phyloP scores from a whole-genome alignment of 1,140 invertebrate genomes.

The Limonius californicus region DNA sequence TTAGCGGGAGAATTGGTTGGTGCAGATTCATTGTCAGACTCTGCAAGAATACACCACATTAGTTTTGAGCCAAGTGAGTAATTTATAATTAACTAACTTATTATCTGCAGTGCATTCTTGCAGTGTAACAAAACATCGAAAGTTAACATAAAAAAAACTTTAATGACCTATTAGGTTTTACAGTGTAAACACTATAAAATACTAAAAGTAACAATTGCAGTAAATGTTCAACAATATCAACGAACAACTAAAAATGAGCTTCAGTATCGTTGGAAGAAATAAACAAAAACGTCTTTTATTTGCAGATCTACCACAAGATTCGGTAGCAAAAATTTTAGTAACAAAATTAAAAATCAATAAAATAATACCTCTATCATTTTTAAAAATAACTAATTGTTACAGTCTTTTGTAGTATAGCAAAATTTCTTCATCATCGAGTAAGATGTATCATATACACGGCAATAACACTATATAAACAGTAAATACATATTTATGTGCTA shows the following conservation, averaged over 20 bases:
- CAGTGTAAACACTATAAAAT: constrained; percentile 8
- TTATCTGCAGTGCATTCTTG: constrained; percentile 40
- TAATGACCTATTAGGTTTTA: constrained; percentile 23
- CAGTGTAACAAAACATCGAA: constrained; percentile 21
- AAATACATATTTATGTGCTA: constrained; percentile 1
- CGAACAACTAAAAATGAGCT: neutral
- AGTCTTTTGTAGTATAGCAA: constrained; percentile 10
- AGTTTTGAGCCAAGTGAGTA: no score
- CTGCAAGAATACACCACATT: constrained; percentile 62
- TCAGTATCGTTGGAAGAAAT: neutral
- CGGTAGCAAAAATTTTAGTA: no score
- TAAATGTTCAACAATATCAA: neutral
- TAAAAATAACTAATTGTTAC: neutral
- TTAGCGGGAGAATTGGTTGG: constrained; percentile 58
- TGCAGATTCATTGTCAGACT: constrained; percentile 65
- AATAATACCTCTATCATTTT: neutral
- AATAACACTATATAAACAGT: constrained; percentile 5
- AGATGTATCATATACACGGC: neutral
- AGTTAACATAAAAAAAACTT: constrained; percentile 21
- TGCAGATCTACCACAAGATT: no score
- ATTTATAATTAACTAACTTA: constrained; percentile 9
- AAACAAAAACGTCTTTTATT: no score
- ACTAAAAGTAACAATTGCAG: constrained; percentile 1
- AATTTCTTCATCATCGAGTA: neutral
- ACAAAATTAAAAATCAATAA: neutral